These are phyloP conservation scores for Mesorhabditis spiculigera DNA, from an alignment of 2,888 invertebrate species.

Conservation along the genomic window DNA sequence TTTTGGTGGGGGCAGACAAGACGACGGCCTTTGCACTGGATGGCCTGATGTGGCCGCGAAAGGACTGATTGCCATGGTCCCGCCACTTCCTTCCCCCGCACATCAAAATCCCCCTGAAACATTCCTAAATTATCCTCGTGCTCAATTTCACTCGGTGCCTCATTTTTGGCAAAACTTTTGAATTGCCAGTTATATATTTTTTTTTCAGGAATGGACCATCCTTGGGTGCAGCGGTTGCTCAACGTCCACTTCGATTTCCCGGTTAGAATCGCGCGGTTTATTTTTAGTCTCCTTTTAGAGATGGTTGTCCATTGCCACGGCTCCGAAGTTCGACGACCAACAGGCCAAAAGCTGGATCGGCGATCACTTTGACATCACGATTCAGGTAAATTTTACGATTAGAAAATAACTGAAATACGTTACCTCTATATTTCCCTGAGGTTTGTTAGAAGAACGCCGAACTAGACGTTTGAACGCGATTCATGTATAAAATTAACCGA, in stretches of 20 bases:
- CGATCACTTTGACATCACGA: constrained; percentile 49
- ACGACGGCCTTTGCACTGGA: constrained; percentile 2
- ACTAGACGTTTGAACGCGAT: no score
- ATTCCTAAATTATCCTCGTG: background rate
- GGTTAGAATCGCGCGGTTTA: constrained; percentile 12
- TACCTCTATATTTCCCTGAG: no score
- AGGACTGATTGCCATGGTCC: no score
- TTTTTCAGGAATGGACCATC: constrained; percentile 2
- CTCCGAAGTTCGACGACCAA: constrained; percentile 34
- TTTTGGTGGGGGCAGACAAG: background rate
- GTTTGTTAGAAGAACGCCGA: no score
- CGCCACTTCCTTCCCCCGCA: background rate
- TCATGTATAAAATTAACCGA: no score
- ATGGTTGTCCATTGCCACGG: constrained; percentile 30
- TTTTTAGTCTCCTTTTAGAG: constrained; percentile 19
- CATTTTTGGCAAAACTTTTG: background rate
- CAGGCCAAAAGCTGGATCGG: constrained; percentile 27
- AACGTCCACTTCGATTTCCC: constrained; percentile 31
- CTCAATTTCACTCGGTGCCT: background rate
- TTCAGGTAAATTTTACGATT: constrained; percentile 33
- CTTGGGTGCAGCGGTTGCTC: constrained; percentile 18
- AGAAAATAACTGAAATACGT: no score
- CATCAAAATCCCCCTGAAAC: background rate
- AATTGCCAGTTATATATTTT: background rate
- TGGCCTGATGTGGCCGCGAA: background rate